Base-by-base conservation (phyloP, 1,140 invertebrate species). In the Drosophila auraria region DNA sequence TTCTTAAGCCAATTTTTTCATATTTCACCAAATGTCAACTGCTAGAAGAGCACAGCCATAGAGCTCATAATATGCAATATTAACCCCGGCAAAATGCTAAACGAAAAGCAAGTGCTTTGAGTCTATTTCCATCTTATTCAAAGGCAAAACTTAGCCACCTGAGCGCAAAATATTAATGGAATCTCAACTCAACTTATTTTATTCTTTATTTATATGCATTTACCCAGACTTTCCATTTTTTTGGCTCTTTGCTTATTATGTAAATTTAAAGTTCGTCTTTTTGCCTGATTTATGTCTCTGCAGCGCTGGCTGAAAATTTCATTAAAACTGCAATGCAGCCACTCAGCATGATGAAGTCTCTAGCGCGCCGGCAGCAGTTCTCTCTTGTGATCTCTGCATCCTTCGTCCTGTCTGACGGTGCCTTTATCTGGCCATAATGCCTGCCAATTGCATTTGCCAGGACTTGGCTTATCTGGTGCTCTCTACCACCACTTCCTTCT, bases 391-490 rank as follows among this genome's bases (percentile, higher is more conserved):
- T 57, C 54, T 57, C 54, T n/a, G 36, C 54, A 40, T 57, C 54
- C 40, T 44, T 69, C 64, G 49, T 54, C 47, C 68, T 51, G 25
- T 60, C 68, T 60, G 33, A 36, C 33, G 42, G 69, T 47, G 70
- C 71, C 58, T 73, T 74, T 74, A 75, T 72, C 78, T 72, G 62
- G 42, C 66, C 66, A 77, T 83, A 87, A 86, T 84, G 76, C 78
- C 82, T 78, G 82, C 74, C 82, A 84, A 84, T 84, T 84, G 82
- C 82, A 84, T 84, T 84, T 86, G 73, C 81, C 77, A 69, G 78
- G 60, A 63, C 62, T 63, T 44, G 53, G 79, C 79, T 82, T 83
- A 82, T 82, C 80, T 65, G 11, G 45, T 36, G 30, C 53, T 75
- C 23, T 20, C 70, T 62, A 12, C 66, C 11, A 25, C 42, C 42